These are phyloP conservation scores for Onychomys leucogaster DNA, from an alignment of 2,797 vertebrate genomes.

Conservation along the genomic window DNA sequence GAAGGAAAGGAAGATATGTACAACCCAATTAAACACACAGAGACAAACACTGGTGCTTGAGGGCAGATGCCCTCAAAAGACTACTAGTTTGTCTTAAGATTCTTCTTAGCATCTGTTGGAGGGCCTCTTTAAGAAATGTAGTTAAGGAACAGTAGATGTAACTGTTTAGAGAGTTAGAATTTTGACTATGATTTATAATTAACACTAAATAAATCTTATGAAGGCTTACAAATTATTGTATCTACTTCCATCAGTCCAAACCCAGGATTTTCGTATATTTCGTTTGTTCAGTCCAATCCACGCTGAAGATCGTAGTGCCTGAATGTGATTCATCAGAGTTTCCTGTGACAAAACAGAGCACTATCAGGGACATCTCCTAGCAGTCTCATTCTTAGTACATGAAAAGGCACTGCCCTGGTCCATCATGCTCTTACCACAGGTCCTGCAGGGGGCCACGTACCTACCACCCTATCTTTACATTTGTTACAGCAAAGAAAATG, in stretches of 20 bases:
- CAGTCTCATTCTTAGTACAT: not conserved
- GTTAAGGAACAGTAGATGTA: not conserved
- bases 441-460: not conserved
- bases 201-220: not conserved
- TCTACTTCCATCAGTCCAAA: conserved; percentile 26
- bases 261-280: not conserved
- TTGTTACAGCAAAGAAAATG: not conserved
- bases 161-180: not conserved
- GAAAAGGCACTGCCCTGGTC: not conserved
- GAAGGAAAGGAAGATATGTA: not conserved
- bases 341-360: conserved; percentile 60
- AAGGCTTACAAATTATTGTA: conserved; percentile 41
- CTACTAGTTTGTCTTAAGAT: not conserved
- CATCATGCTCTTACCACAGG: not conserved
- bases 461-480: not conserved
- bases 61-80: not conserved
- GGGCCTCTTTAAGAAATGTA: not conserved
- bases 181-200: not conserved
- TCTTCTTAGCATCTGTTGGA: not conserved
- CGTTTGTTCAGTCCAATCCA: conserved; percentile 69
- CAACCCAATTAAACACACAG: not conserved
- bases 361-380: not conserved
- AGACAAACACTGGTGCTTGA: not conserved
- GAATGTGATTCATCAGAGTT: not conserved
- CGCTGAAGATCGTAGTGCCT: not conserved